Conservation (phyloP, 2,888 invertebrate species). For the Standfussiana lucernea region DNA sequence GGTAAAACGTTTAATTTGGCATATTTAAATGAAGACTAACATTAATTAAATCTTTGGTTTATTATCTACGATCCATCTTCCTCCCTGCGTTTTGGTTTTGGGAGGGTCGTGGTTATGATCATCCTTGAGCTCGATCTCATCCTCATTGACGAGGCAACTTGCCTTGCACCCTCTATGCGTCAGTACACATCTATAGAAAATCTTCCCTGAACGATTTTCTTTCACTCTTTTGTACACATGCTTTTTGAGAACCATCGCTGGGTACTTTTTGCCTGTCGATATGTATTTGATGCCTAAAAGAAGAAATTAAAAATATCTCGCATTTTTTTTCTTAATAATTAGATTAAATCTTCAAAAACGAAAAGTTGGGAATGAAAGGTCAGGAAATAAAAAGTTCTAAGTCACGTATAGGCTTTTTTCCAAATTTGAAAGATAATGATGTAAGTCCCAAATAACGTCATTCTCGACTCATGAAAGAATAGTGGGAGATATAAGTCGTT, state of each 20-base stretch:
- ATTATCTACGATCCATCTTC: conserved; percentile 53
- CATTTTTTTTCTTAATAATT: background rate
- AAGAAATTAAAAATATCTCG: conserved; percentile 31
- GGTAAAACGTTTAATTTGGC: conserved; percentile 50
- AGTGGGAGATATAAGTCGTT: background rate
- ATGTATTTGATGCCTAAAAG: conserved; percentile 65
- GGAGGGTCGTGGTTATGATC: conserved; percentile 68
- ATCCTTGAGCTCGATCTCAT: conserved; percentile 40
- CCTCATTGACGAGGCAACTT: conserved; percentile 41
- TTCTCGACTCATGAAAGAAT: background rate
- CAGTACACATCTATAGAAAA: conserved; percentile 75
- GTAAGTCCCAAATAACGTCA: background rate
- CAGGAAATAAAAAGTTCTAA: background rate
- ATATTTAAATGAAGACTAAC: conserved; percentile 17
- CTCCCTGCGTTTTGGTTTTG: conserved; percentile 63
- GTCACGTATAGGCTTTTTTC: background rate
- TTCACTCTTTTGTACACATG: conserved; percentile 74
- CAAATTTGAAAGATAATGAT: background rate
- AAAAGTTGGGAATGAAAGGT: background rate
- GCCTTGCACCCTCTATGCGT: conserved; percentile 74
- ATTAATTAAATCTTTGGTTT: conserved; percentile 27
- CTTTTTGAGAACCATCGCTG: conserved; percentile 70
- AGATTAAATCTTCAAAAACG: background rate
- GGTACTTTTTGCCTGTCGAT: conserved; percentile 73
- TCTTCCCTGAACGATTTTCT: conserved; percentile 70